Evolutionary conservation across 2,888 invertebrate genomes (phyloP).

Genomic region (Magallana nippona): DNA sequence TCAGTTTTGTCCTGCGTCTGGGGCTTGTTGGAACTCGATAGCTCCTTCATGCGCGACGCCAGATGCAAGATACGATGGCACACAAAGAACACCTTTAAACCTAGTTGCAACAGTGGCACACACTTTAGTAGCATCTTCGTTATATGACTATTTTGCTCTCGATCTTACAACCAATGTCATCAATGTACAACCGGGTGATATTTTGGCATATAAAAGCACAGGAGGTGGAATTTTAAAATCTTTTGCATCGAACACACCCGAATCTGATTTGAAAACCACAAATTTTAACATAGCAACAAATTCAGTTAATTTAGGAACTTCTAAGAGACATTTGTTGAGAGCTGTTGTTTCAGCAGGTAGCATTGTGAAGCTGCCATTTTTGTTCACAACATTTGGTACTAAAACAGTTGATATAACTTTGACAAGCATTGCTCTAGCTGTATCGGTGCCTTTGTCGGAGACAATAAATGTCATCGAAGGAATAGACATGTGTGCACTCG

Average conservation of each 20-base stretch:
- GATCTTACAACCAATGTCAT: slow-evolving; percentile 44
- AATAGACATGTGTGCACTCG: slow-evolving; percentile 67
- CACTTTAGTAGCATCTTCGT: slow-evolving; percentile 43
- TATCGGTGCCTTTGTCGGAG: slow-evolving; percentile 49
- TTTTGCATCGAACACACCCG: not conserved
- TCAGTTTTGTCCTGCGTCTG: slow-evolving; percentile 46
- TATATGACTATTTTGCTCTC: slow-evolving; percentile 56
- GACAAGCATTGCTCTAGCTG: slow-evolving; percentile 47
- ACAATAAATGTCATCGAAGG: slow-evolving; percentile 65
- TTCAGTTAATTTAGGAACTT: not conserved
- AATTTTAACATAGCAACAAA: slow-evolving; percentile 44
- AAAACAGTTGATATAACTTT: slow-evolving; percentile 55
- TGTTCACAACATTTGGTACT: slow-evolving; percentile 38
- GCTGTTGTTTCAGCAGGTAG: slow-evolving; percentile 51
- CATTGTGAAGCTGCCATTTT: slow-evolving; percentile 39
- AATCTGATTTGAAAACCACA: slow-evolving; percentile 42
- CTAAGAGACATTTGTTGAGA: slow-evolving; percentile 51
- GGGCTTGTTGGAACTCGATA: slow-evolving; percentile 41
- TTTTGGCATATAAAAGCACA: slow-evolving; percentile 61
- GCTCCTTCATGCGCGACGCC: slow-evolving; percentile 4
- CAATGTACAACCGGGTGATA: slow-evolving; percentile 62
- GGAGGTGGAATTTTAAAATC: slow-evolving; percentile 49
- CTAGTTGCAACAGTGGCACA: slow-evolving; percentile 44
- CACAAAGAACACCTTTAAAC: slow-evolving; percentile 46
- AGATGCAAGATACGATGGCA: slow-evolving; percentile 43